phyloP scores from a whole-genome alignment of 2,797 vertebrate species.

The Arctocebus calabarensis region DNA sequence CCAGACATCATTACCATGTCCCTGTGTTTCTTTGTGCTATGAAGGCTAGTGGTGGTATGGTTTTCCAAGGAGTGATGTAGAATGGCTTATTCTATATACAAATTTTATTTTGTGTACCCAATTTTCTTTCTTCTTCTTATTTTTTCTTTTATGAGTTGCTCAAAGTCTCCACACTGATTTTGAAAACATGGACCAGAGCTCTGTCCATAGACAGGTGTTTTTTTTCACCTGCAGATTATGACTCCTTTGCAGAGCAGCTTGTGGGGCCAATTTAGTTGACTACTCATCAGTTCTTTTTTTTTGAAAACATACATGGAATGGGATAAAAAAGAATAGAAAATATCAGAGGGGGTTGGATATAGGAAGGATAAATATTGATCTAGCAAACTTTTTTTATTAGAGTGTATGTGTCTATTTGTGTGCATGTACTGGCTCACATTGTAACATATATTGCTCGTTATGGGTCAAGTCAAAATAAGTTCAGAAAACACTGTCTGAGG shows the following conservation, averaged over 20 bases:
- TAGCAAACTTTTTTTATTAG: not conserved
- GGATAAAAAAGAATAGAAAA: constrained; percentile 20
- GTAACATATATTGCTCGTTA: not conserved
- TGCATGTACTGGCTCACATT: not conserved
- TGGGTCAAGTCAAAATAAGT: not conserved
- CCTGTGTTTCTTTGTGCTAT: constrained; percentile 15
- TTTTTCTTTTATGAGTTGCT: constrained; percentile 41
- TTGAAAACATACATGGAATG: constrained; percentile 11
- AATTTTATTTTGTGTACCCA: constrained; percentile 27
- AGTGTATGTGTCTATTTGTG: not conserved
- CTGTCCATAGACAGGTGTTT: not conserved
- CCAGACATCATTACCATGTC: not conserved
- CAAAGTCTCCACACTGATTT: not conserved
- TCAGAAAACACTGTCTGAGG: not conserved
- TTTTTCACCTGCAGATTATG: not conserved
- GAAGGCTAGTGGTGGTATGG: not conserved
- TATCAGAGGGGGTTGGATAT: not conserved
- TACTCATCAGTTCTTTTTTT: not conserved
- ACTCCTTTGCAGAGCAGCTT: not conserved
- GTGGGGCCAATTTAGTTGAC: not conserved
- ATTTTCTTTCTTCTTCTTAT: not conserved
- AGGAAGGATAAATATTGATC: constrained; percentile 28
- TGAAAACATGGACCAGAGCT: not conserved
- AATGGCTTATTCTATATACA: constrained; percentile 26
- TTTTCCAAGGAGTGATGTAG: constrained; percentile 3